phyloP scores from a whole-genome alignment of 2,888 invertebrate genomes.

The Aplocera efformata region DNA sequence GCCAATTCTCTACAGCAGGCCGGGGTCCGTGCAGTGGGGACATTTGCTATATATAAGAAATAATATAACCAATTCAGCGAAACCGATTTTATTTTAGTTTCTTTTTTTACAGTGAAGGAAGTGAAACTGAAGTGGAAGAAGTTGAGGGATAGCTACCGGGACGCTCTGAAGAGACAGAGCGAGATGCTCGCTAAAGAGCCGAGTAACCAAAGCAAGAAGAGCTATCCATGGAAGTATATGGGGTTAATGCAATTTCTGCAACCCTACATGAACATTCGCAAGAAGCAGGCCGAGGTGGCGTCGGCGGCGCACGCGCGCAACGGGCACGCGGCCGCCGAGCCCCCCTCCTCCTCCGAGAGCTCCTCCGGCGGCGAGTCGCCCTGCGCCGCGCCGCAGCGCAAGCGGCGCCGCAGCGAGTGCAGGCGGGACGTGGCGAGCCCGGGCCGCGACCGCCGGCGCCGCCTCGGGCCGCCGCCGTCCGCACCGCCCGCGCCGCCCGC shows the following conservation, averaged over 20 bases:
- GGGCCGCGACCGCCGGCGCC: constrained; percentile 20
- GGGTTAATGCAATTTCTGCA: constrained; percentile 69
- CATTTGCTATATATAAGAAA: no score
- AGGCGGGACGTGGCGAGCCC: constrained; percentile 3
- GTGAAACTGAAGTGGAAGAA: constrained; percentile 74
- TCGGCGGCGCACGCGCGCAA: constrained; percentile 29
- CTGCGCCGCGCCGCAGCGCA: constrained; percentile 34
- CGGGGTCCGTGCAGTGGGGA: no score
- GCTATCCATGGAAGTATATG: constrained; percentile 70
- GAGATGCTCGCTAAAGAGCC: constrained; percentile 60
- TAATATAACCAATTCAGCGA: no score
- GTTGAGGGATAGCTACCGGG: constrained; percentile 71
- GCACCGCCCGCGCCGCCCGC: constrained; percentile 15
- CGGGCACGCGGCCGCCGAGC: constrained; percentile 25
- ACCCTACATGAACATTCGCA: constrained; percentile 69
- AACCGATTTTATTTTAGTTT: no score
- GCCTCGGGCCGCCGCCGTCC: constrained; percentile 12
- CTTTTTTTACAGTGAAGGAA: constrained; percentile 61
- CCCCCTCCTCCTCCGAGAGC: constrained; percentile 21
- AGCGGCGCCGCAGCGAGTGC: constrained; percentile 14
- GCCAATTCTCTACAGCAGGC: no score
- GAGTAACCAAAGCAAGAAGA: constrained; percentile 45
- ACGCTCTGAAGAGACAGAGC: constrained; percentile 67
- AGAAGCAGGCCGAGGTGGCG: constrained; percentile 49
- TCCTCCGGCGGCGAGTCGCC: constrained; percentile 35